A percentile compares a stretch with the other conserved stretches of the same genome.
phyloP scores from a whole-genome alignment of 2,113 vertebrate genomes.

The Ageneiosus marmoratus region DNA sequence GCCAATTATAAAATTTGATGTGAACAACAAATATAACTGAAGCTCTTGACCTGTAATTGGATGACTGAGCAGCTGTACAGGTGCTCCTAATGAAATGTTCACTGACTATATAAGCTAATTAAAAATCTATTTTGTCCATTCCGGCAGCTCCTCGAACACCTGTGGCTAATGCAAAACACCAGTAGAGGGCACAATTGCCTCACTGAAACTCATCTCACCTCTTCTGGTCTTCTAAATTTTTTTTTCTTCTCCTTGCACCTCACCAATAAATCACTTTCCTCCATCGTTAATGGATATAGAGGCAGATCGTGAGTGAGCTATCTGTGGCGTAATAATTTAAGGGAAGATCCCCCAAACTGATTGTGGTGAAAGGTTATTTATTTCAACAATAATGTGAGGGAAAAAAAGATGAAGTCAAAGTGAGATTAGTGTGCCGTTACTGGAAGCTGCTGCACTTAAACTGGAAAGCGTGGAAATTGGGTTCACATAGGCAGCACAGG shows the following conservation, averaged over 20 bases:
- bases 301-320: conserved; percentile 82
- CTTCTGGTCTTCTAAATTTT: conserved; percentile 47
- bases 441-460: conserved; percentile 73
- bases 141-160: not conserved
- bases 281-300: conserved; percentile 79
- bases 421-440: conserved; percentile 73
- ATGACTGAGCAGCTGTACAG: not conserved
- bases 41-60: not conserved
- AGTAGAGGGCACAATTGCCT: conserved; percentile 80
- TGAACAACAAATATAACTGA: not conserved
- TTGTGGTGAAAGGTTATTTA: conserved; percentile 83
- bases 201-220: conserved; percentile 57
- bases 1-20: no score
- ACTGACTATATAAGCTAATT: not conserved
- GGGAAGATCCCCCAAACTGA: conserved; percentile 78
- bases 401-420: conserved; percentile 66
- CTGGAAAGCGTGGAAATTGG: conserved; percentile 75
- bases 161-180: conserved; percentile 38
- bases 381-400: conserved; percentile 77
- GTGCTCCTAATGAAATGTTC: not conserved
- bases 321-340: conserved; percentile 80
- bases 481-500: conserved; percentile 78
- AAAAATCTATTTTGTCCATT: not conserved
- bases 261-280: conserved; percentile 79
- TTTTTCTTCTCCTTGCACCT: conserved; percentile 63